These are phyloP conservation scores for Rosalia funebris DNA, from an alignment of 2,888 invertebrate species.

Conservation along the genomic window DNA sequence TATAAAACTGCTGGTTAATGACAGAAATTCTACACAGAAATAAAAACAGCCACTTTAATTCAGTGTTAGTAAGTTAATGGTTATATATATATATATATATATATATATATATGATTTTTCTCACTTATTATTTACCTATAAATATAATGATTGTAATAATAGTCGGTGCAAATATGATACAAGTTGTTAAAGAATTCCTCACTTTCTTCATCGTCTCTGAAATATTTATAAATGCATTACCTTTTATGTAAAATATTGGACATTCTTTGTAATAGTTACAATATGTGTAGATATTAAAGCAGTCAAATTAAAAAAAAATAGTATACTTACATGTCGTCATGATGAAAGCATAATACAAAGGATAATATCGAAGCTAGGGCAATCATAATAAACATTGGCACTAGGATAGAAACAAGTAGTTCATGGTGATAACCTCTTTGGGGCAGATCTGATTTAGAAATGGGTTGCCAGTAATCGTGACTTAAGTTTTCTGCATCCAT, in stretches of 20 bases:
- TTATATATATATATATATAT: too few species aligned
- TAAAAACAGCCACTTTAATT: too few species aligned
- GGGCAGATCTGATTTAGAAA: conserved; percentile 71
- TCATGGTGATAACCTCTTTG: conserved; percentile 76
- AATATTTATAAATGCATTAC: too few species aligned
- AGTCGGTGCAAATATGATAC: conserved; percentile 78
- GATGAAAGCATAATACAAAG: conserved; percentile 79
- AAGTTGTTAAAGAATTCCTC: conserved; percentile 75
- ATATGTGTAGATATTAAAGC: too few species aligned
- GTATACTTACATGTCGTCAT: conserved; percentile 78
- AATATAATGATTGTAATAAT: conserved; percentile 52
- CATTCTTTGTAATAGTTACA: too few species aligned
- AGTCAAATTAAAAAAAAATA: too few species aligned
- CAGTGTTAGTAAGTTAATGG: too few species aligned
- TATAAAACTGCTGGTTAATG: too few species aligned
- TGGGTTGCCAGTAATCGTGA: conserved; percentile 70
- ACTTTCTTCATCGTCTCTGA: conserved; percentile 74
- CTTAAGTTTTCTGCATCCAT: conserved; percentile 54
- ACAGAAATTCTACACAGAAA: too few species aligned
- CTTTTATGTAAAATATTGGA: too few species aligned
- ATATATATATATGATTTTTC: too few species aligned
- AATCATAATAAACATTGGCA: conserved; percentile 75
- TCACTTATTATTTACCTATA: conserved; percentile 25
- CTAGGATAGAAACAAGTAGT: conserved; percentile 74
- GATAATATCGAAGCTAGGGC: conserved; percentile 75